These are phyloP conservation scores for Threskiornis aethiopicus DNA, from an alignment of 2,797 vertebrate genomes.

Conservation along the genomic window DNA sequence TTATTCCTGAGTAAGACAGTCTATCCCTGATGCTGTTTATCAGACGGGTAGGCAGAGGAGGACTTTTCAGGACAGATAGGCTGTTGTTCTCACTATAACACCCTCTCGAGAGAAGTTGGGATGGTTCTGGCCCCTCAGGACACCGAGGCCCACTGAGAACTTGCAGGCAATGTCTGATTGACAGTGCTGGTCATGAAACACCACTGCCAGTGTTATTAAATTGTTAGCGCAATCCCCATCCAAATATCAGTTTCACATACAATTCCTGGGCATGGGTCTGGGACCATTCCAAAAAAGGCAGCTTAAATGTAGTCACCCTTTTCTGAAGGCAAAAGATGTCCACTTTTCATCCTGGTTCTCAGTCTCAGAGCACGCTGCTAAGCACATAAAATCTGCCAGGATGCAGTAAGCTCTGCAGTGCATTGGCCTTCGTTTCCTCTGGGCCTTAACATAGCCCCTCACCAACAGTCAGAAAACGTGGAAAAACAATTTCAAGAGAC, in stretches of 20 bases:
- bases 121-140: not conserved
- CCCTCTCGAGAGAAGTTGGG: not conserved
- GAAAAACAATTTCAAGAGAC: not conserved
- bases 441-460: not conserved
- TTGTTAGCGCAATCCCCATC: not conserved
- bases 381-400: not conserved
- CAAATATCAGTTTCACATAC: not conserved
- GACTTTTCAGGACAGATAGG: not conserved
- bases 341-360: not conserved
- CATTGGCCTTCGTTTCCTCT: not conserved
- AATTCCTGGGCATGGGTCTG: not conserved
- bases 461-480: not conserved
- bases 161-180: not conserved
- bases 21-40: not conserved
- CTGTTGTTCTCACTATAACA: not conserved
- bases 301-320: not conserved
- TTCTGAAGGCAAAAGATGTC: not conserved
- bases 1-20: not conserved
- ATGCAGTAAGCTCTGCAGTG: not conserved
- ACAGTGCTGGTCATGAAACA: not conserved
- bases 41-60: not conserved
- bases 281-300: not conserved
- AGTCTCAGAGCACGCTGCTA: not conserved
- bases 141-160: not conserved
- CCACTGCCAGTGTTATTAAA: not conserved